Percentiles rank a stretch among this genome's conserved stretches.
phyloP scores from a whole-genome alignment of 2,888 invertebrate species.

The Rhabditoides inermis region DNA sequence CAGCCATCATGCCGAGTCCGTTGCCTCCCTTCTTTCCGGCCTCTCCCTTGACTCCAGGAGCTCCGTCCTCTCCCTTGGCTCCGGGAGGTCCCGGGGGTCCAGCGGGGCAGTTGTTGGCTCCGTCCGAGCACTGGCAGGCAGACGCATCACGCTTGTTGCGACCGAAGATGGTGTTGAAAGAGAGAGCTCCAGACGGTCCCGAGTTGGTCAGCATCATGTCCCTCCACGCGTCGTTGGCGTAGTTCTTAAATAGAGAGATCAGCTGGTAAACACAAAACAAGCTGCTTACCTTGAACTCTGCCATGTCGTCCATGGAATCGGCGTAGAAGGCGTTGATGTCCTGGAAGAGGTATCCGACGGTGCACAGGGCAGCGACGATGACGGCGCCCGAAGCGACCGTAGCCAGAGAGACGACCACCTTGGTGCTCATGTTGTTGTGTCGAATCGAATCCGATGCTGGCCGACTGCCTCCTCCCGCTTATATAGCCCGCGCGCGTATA shows the following conservation, averaged over 20 bases:
- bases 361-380: neutral
- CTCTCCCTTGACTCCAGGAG: constrained; percentile 20
- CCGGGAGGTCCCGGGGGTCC: constrained; percentile 13
- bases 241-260: neutral
- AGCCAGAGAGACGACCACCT: constrained; percentile 3
- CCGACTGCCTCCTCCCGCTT: too few relatives aligned
- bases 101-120: constrained; percentile 10
- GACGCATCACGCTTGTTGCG: constrained; percentile 6
- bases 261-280: too few relatives aligned
- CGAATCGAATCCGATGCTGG: too few relatives aligned
- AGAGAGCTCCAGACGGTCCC: neutral
- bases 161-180: constrained; percentile 3
- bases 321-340: constrained; percentile 9
- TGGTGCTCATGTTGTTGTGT: neutral
- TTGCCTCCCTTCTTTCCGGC: too few relatives aligned
- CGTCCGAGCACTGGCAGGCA: constrained; percentile 10
- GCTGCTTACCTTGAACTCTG: constrained; percentile 3
- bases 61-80: constrained; percentile 11
- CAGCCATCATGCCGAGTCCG: constrained; percentile 6
- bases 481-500: too few relatives aligned
- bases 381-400: neutral
- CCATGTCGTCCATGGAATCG: constrained; percentile 1
- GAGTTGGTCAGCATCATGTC: constrained; percentile 4
- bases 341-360: constrained; percentile 5
- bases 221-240: constrained; percentile 9